phyloP scores from a whole-genome alignment of 2,888 invertebrate species.

The Chaetogeoica ovagalla region DNA sequence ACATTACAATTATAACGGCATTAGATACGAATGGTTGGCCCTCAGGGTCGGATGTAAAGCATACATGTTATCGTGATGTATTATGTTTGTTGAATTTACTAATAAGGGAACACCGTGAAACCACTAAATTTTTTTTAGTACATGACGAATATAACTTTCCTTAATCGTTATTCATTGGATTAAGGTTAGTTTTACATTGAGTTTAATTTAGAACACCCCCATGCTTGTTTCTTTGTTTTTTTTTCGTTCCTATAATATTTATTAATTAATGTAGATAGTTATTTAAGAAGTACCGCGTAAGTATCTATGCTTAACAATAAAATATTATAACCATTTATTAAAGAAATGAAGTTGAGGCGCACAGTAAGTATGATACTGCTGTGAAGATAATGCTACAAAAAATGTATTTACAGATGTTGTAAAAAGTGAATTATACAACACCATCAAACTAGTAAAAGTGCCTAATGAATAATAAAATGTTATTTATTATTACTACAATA shows the following conservation, averaged over 20 bases:
- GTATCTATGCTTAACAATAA: neutral
- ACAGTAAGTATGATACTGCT: constrained; percentile 5
- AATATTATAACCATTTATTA: constrained; percentile 27
- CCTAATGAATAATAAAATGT: neutral
- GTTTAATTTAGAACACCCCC: neutral
- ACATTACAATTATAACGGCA: too few relatives aligned
- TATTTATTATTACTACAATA: neutral
- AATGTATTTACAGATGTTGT: constrained; percentile 6
- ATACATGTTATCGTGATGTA: too few relatives aligned
- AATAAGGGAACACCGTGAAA: too few relatives aligned
- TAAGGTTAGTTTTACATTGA: neutral
- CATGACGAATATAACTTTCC: neutral
- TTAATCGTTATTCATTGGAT: neutral
- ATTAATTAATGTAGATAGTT: constrained; percentile 17
- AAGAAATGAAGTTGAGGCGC: neutral
- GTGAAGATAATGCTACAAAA: neutral
- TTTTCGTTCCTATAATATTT: neutral
- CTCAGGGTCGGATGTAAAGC: too few relatives aligned
- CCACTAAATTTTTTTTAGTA: too few relatives aligned
- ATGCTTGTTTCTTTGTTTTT: neutral
- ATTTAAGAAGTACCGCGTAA: neutral
- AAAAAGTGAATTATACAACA: neutral
- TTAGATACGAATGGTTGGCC: too few relatives aligned
- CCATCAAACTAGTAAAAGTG: neutral
- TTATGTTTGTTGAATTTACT: too few relatives aligned